Percentiles rank a stretch among this genome's conserved stretches.
Evolutionary conservation across 2,113 vertebrate genomes (phyloP).

Genomic region (Struthio camelus): DNA sequence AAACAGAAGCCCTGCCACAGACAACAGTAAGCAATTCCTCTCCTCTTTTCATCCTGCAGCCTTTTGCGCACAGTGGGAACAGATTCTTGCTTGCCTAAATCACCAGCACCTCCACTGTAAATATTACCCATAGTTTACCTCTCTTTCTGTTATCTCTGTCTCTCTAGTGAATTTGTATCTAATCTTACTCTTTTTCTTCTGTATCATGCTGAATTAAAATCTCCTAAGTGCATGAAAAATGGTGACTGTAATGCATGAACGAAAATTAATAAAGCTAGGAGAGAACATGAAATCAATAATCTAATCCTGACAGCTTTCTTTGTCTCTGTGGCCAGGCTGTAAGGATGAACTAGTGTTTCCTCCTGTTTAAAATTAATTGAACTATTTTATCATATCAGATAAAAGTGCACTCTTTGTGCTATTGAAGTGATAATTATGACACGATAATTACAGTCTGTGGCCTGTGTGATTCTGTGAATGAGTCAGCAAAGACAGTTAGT

Average conservation of each 20-base stretch:
- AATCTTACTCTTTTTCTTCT: neutral
- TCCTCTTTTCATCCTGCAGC: neutral
- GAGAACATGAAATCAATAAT: slow-evolving; percentile 62
- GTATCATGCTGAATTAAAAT: slow-evolving; percentile 16
- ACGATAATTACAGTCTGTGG: slow-evolving; percentile 64
- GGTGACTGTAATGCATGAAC: slow-evolving; percentile 18
- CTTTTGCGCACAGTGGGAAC: neutral
- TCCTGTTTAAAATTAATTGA: slow-evolving; percentile 72
- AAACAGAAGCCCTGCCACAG: neutral
- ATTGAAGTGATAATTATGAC: slow-evolving; percentile 70
- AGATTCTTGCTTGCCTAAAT: neutral
- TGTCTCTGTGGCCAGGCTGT: slow-evolving; percentile 54
- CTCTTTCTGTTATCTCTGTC: neutral
- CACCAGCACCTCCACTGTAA: neutral
- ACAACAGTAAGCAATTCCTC: neutral
- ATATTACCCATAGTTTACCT: neutral
- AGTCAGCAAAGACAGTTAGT: slow-evolving; percentile 63
- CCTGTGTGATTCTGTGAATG: slow-evolving; percentile 45
- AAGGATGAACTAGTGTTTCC: slow-evolving; percentile 50
- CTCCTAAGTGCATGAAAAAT: slow-evolving; percentile 43
- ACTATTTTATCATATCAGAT: slow-evolving; percentile 71
- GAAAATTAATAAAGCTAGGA: slow-evolving; percentile 64
- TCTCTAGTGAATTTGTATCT: neutral
- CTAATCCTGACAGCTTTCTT: slow-evolving; percentile 58
- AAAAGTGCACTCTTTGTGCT: slow-evolving; percentile 53